These are phyloP conservation scores for Albula goreensis DNA, from an alignment of 2,113 vertebrate genomes.

Conservation along the genomic window DNA sequence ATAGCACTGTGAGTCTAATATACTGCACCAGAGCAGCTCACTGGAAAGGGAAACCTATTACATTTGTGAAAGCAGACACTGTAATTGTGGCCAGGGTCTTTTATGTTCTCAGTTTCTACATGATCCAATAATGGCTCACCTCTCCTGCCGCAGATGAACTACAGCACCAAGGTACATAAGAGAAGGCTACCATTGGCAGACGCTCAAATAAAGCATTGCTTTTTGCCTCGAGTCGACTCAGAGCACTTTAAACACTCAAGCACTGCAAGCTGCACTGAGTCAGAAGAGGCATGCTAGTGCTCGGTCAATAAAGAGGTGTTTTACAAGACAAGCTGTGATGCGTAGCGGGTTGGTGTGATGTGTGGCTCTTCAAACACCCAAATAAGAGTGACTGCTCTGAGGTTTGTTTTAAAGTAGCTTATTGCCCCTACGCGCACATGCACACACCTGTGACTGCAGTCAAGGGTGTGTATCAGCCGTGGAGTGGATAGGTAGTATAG, in stretches of 20 bases:
- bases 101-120: not conserved
- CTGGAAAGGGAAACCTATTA: slow-evolving; percentile 3
- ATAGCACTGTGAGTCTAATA: not conserved
- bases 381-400: not conserved
- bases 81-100: not conserved
- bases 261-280: not conserved
- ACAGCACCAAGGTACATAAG: not conserved
- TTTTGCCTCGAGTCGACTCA: not conserved
- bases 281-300: not conserved
- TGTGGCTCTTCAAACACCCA: not conserved
- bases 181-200: not conserved
- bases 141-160: not conserved
- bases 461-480: not conserved
- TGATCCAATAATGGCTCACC: not conserved
- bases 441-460: not conserved
- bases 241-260: not conserved
- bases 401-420: not conserved
- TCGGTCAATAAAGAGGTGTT: not conserved
- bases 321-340: not conserved
- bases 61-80: slow-evolving; percentile 41
- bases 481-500: not conserved
- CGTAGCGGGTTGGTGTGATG: not conserved
- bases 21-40: not conserved
- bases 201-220: not conserved
- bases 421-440: not conserved